Evolutionary conservation across 92 coral and sea anemone species (phyloP).

Genomic region (Palythoa grandis): DNA sequence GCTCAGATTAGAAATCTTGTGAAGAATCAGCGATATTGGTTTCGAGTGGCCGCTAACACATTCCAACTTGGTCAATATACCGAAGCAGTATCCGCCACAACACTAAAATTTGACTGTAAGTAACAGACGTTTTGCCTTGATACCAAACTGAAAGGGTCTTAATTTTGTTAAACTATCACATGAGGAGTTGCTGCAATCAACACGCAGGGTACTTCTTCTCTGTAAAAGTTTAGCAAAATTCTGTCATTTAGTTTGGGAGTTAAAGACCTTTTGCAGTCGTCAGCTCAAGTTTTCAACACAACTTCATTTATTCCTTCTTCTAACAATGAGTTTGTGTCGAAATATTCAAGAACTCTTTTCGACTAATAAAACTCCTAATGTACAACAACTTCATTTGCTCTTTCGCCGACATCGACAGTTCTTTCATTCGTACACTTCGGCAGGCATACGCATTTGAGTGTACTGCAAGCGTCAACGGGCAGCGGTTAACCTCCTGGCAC

Average conservation of each 20-base stretch:
- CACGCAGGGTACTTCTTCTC: constrained; percentile 30
- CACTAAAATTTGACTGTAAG: constrained; percentile 90
- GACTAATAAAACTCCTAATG: background rate
- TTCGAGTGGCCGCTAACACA: constrained; percentile 89
- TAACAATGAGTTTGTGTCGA: constrained; percentile 10
- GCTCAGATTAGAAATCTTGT: constrained; percentile 64
- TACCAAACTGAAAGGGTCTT: constrained; percentile 21
- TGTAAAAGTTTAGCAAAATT: constrained; percentile 19
- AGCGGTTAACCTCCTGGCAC: background rate
- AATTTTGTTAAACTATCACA: constrained; percentile 11
- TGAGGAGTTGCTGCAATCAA: constrained; percentile 39
- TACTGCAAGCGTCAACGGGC: background rate
- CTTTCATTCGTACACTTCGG: background rate
- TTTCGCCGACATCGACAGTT: background rate
- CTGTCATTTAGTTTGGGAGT: constrained; percentile 2
- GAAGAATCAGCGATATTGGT: constrained; percentile 76
- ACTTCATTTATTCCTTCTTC: background rate
- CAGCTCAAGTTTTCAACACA: background rate
- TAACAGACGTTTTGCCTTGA: constrained; percentile 11
- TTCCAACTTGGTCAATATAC: constrained; percentile 75
- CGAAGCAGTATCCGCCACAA: constrained; percentile 53
- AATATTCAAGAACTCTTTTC: background rate
- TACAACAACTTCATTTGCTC: background rate
- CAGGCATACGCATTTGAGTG: background rate
- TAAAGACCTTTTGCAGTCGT: constrained; percentile 12